Evolutionary conservation across 2,888 invertebrate genomes (phyloP).

Genomic region (Drosophila gaucha): DNA sequence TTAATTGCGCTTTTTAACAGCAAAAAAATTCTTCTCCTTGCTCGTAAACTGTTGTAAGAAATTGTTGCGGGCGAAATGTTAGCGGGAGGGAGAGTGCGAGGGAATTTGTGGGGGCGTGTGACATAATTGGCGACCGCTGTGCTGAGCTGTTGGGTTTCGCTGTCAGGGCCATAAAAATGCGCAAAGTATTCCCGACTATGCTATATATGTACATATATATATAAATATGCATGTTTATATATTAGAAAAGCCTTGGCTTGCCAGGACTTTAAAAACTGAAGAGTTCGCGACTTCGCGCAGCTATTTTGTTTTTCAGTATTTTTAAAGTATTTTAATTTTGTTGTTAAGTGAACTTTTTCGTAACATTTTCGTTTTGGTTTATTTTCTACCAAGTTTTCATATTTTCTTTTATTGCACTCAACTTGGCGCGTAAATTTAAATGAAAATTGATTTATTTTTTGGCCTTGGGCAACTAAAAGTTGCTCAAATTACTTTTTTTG

Average conservation of each 20-base stretch:
- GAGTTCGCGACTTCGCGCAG: slow-evolving; percentile 11
- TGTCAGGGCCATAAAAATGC: slow-evolving; percentile 67
- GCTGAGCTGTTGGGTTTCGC: slow-evolving; percentile 23
- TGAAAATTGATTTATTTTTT: slow-evolving; percentile 50
- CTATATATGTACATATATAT: slow-evolving; percentile 6
- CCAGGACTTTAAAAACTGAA: slow-evolving; percentile 13
- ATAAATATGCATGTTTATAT: too few relatives aligned
- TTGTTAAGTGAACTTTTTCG: slow-evolving; percentile 63
- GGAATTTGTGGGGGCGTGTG: slow-evolving; percentile 25
- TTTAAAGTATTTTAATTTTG: slow-evolving; percentile 48
- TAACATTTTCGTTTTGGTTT: slow-evolving; percentile 32
- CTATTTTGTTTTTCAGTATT: slow-evolving; percentile 16
- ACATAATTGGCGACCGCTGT: slow-evolving; percentile 60
- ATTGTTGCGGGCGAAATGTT: slow-evolving; percentile 42
- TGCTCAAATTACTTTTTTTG: slow-evolving; percentile 4
- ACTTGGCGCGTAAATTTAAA: slow-evolving; percentile 68
- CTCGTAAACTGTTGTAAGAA: slow-evolving; percentile 67
- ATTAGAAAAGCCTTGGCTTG: slow-evolving; percentile 7
- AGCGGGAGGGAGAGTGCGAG: background rate
- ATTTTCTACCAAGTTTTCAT: slow-evolving; percentile 42
- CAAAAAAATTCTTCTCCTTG: slow-evolving; percentile 42
- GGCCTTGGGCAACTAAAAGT: slow-evolving; percentile 23
- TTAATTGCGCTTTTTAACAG: slow-evolving; percentile 24
- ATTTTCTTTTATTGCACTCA: slow-evolving; percentile 60
- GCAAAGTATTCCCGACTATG: slow-evolving; percentile 58